Evolutionary conservation across 2,113 vertebrate species (phyloP).

Genomic region (Romanogobio albipinnatus): DNA sequence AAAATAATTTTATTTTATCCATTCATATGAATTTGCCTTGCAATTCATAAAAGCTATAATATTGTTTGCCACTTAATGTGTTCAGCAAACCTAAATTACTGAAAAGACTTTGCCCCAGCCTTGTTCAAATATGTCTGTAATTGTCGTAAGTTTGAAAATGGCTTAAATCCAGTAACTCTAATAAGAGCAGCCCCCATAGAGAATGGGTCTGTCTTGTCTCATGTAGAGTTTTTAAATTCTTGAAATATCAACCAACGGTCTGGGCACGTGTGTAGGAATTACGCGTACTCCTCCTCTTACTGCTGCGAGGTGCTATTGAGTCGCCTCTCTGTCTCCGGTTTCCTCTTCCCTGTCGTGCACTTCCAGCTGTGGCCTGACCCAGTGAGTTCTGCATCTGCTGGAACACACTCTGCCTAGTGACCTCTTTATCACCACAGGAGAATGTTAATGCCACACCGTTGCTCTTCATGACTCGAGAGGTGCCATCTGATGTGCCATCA

Average conservation of each 20-base stretch:
- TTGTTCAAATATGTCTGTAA: neutral
- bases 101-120: too few relatives aligned
- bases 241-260: slow-evolving; percentile 63
- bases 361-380: slow-evolving; percentile 66
- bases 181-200: neutral
- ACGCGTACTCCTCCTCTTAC: slow-evolving; percentile 70
- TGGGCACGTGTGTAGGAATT: slow-evolving; percentile 55
- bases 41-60: neutral
- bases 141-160: neutral
- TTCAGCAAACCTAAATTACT: neutral
- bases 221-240: neutral
- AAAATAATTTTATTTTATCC: neutral
- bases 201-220: slow-evolving; percentile 1
- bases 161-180: slow-evolving; percentile 3
- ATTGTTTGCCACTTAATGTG: neutral
- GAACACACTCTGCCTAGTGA: slow-evolving; percentile 82
- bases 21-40: neutral
- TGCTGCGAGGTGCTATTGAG: slow-evolving; percentile 55
- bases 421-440: slow-evolving; percentile 83
- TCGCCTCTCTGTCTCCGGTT: slow-evolving; percentile 70
- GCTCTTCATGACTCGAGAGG: slow-evolving; percentile 92
- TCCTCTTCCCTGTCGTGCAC: slow-evolving; percentile 62
- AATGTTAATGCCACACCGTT: slow-evolving; percentile 88
- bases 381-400: slow-evolving; percentile 80
- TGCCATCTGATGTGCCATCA: slow-evolving; percentile 90